These are phyloP conservation scores for Rhadinocentrus ornatus DNA, from an alignment of 2,797 vertebrate genomes.

Conservation along the genomic window DNA sequence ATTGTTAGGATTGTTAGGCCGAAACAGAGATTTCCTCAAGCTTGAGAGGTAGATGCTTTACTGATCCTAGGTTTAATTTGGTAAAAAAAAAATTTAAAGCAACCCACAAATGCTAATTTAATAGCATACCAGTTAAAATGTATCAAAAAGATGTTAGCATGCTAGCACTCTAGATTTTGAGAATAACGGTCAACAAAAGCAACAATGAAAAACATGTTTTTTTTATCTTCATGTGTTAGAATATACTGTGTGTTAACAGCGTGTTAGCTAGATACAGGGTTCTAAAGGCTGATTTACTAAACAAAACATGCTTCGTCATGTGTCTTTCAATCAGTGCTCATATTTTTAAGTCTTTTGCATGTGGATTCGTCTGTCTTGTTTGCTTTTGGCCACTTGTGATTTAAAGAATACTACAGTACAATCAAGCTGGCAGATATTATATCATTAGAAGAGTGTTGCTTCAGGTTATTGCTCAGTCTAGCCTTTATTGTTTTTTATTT, in stretches of 20 bases:
- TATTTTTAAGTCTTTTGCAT: neutral
- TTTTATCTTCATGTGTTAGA: neutral
- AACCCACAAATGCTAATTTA: neutral
- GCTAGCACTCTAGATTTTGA: neutral
- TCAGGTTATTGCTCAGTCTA: constrained; percentile 3
- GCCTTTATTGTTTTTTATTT: constrained; percentile 22
- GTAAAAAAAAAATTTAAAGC: neutral
- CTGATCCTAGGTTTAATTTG: neutral
- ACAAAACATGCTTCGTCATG: neutral
- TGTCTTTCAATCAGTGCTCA: neutral
- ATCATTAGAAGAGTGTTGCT: neutral
- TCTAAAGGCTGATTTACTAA: neutral
- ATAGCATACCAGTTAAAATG: too few species aligned
- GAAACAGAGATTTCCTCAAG: neutral
- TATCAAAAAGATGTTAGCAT: neutral
- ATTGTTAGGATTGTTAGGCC: neutral
- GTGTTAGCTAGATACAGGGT: neutral
- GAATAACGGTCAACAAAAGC: neutral
- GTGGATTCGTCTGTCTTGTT: constrained; percentile 1
- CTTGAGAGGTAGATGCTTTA: neutral
- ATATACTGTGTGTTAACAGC: too few species aligned
- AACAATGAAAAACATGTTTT: neutral
- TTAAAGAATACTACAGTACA: neutral
- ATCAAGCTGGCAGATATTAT: neutral
- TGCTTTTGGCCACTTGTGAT: constrained; percentile 1